Conservation (phyloP, 2,888 invertebrate genomes). For the Podotricha telesiphe region DNA sequence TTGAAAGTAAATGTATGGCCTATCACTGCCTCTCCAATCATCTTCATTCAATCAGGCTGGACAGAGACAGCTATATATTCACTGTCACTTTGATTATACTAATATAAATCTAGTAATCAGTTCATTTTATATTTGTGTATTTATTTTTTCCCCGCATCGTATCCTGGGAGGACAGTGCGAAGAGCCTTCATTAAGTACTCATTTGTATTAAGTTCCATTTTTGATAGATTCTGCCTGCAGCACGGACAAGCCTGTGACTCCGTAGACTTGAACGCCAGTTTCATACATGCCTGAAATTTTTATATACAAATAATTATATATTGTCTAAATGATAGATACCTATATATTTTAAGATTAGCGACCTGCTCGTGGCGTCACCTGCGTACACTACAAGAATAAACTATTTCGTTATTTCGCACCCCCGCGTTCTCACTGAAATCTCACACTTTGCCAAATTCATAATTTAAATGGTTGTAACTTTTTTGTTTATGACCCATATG, state of each 20-base stretch:
- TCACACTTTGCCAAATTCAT: no score
- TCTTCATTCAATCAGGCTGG: not conserved
- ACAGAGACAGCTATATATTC: not conserved
- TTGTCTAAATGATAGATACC: no score
- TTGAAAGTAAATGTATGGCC: not conserved
- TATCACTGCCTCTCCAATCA: no score
- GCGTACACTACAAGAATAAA: no score
- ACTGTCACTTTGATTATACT: not conserved
- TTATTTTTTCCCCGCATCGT: conserved; percentile 78
- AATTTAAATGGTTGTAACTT: no score
- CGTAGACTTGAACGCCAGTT: conserved; percentile 85
- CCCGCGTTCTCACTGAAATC: no score
- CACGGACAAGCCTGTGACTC: conserved; percentile 86
- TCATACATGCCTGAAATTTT: conserved; percentile 83
- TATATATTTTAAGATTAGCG: no score
- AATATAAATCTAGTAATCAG: not conserved
- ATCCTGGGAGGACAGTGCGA: conserved; percentile 86
- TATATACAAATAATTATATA: not conserved
- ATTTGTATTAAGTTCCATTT: conserved; percentile 83
- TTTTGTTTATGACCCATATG: no score
- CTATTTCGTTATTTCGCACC: no score
- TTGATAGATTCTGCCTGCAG: conserved; percentile 86
- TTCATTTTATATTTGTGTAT: not conserved
- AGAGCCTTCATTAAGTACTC: conserved; percentile 82
- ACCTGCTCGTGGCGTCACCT: no score